Conservation (phyloP, 2,888 invertebrate genomes). For the Theretra japonica region DNA sequence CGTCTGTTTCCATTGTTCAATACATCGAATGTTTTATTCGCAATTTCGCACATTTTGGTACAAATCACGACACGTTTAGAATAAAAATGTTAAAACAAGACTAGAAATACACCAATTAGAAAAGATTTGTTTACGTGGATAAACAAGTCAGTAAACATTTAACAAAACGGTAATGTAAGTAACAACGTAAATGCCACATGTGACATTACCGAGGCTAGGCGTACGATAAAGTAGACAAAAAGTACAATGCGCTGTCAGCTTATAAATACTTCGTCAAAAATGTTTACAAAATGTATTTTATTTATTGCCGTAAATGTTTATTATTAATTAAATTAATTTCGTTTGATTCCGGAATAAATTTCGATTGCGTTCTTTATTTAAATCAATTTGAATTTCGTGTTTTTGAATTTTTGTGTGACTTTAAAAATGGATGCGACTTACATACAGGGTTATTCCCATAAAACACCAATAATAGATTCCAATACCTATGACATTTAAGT, state of each 20-base stretch:
- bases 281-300: constrained; percentile 11
- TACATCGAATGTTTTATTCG: constrained; percentile 27
- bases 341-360: constrained; percentile 24
- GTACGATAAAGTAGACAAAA: constrained; percentile 66
- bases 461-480: constrained; percentile 72
- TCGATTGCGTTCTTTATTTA: constrained; percentile 22
- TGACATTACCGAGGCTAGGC: constrained; percentile 75
- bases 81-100: constrained; percentile 66
- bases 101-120: constrained; percentile 80
- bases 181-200: constrained; percentile 77
- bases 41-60: constrained; percentile 36
- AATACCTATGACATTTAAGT: constrained; percentile 77
- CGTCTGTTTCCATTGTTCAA: constrained; percentile 41
- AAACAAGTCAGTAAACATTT: constrained; percentile 23
- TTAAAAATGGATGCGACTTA: constrained; percentile 73
- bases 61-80: constrained; percentile 45
- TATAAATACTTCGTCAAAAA: constrained; percentile 28
- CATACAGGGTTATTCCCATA: constrained; percentile 52
- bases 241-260: constrained; percentile 71
- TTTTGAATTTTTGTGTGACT: constrained; percentile 42
- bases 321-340: constrained; percentile 33
- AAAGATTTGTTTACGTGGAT: constrained; percentile 33
- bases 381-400: constrained; percentile 26
- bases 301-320: constrained; percentile 18
- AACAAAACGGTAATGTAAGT: constrained; percentile 23